Evolutionary conservation across 2,797 vertebrate genomes (phyloP).

Genomic region (Myotis daubentonii): DNA sequence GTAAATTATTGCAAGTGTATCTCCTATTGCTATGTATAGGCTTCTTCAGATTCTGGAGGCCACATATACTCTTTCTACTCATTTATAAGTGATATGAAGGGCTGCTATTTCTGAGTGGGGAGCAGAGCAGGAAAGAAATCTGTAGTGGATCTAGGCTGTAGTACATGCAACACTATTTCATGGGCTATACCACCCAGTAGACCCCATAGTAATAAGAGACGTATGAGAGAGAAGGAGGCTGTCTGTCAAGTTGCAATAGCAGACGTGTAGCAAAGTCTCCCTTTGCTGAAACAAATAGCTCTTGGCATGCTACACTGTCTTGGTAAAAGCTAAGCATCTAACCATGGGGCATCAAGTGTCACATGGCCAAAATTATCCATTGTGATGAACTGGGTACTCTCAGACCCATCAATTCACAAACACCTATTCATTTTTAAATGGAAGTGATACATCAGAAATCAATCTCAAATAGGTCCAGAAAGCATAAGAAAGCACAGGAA

Average conservation of each 20-base stretch:
- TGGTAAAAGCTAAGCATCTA: not conserved
- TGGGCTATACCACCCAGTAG: not conserved
- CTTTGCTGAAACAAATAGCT: not conserved
- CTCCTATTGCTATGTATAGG: not conserved
- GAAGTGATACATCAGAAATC: not conserved
- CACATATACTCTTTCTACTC: not conserved
- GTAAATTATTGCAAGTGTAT: not conserved
- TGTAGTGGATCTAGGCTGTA: not conserved
- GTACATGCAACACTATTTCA: not conserved
- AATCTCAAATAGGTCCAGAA: not conserved
- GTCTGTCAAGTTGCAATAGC: not conserved
- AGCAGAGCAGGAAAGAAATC: not conserved
- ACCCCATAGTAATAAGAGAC: not conserved
- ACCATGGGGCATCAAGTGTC: not conserved
- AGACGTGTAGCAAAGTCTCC: not conserved
- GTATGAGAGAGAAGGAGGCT: not conserved
- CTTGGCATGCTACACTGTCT: not conserved
- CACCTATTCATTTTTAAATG: not conserved
- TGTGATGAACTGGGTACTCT: not conserved
- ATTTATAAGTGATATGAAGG: not conserved
- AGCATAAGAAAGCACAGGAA: not conserved
- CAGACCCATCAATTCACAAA: not conserved
- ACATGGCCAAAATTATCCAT: not conserved
- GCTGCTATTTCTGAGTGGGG: not conserved
- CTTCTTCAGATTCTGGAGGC: not conserved